Base-by-base conservation (phyloP, 35 echinoderm and acorn worm species). In the Anneissia japonica region DNA sequence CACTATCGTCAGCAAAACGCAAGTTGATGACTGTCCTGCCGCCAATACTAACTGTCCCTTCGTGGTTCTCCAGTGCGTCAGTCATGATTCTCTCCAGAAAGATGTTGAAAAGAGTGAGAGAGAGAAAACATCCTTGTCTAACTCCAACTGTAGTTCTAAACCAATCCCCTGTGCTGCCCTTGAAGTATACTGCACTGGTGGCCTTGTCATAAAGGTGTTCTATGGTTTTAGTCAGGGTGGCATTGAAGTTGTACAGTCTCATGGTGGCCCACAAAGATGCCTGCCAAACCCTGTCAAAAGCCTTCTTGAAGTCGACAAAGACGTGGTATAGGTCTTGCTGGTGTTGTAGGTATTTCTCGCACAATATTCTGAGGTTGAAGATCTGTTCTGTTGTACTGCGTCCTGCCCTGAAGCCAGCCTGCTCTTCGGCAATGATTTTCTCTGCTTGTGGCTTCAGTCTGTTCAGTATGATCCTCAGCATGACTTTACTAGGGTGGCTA, bases 91-190 rank as follows among this genome's bases (percentile, higher is more conserved):
- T 87, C 39, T 91, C 90, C 12, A 88, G 51, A 51, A 88, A 92
- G n/a, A 88, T 87, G 84, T 91, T 91, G 84, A 89, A 81, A 4
- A 93, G 87, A 34, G 76, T 93, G 31, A 55, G 91, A 37, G 82
- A 86, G 14, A 92, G 73, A 29, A 92, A 56, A 79, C 90, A 87
- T 12, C 90, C 84, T 79, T 87, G 85, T 21, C 84, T 77, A 10
- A 86, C 84, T 28, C 75, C 85, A 11, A 87, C 75, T 40, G 74
- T 16, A n/a, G 85, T 78, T 39, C 74, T 12, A 31, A 85, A 55
- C 45, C 55, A 85, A 5, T 74, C 45, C 26, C 76, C 75, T 17
- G 46, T 84, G 82, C 31, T 51, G 82, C 40, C 2, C 16, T 72
- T 28, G 14, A 72, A 28, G 55, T 16, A 28, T 14, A 72, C 14